Evolutionary conservation across 2,888 invertebrate genomes (phyloP).

Genomic region (Polydrusus tereticollis): DNA sequence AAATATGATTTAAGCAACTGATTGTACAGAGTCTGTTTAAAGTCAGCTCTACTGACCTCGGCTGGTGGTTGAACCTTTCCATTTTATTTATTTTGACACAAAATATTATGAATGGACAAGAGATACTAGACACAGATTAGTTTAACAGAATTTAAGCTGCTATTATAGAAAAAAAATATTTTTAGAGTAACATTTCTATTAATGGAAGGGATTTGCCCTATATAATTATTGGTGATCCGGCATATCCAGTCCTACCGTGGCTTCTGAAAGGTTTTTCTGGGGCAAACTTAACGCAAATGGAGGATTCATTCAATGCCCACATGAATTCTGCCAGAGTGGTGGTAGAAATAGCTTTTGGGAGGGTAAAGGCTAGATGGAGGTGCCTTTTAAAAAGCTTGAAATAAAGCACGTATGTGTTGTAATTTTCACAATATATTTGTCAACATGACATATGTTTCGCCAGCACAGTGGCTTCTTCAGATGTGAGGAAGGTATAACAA

Average conservation of each 20-base stretch:
- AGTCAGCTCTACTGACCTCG: too few relatives aligned
- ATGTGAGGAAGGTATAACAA: too few relatives aligned
- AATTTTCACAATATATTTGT: too few relatives aligned
- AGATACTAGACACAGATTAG: too few relatives aligned
- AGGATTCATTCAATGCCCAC: slow-evolving; percentile 18
- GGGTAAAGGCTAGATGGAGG: slow-evolving; percentile 56
- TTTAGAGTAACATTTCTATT: background rate
- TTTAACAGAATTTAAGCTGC: too few relatives aligned
- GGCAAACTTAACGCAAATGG: background rate
- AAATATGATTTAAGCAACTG: too few relatives aligned
- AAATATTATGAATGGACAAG: too few relatives aligned
- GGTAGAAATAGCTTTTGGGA: slow-evolving; percentile 57
- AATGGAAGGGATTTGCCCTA: background rate
- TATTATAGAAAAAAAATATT: background rate
- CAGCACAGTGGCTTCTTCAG: too few relatives aligned
- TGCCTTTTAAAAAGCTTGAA: too few relatives aligned
- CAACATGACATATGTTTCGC: too few relatives aligned
- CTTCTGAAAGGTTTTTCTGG: background rate
- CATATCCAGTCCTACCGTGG: slow-evolving; percentile 15
- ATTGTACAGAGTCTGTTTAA: too few relatives aligned
- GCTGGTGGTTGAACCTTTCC: background rate
- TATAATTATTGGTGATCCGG: background rate
- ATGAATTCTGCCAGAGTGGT: slow-evolving; percentile 1
- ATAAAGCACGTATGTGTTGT: too few relatives aligned
- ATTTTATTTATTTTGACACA: background rate